Evolutionary conservation across 2,888 invertebrate species (phyloP), one percentile per base, ranked within the genome.

Genomic region (Agapostemon virescens): DNA sequence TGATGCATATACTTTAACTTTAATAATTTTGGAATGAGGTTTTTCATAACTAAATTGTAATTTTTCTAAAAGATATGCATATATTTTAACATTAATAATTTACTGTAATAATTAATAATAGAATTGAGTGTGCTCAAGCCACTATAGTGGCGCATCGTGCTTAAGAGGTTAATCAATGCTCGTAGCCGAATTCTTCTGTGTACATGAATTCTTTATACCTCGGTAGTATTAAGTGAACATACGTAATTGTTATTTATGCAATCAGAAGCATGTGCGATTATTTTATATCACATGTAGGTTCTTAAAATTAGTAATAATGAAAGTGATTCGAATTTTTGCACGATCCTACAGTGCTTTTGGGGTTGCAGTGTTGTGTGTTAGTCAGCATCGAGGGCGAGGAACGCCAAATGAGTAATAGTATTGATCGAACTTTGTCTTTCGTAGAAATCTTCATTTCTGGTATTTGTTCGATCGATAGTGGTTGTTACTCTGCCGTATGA

Each of bases 391-490:
- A 33, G 38, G 33, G 30, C 38, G 40, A 40, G 30, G n/a, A 40
- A 58, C 20, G 40, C 15, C 13, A 30, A 30, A 15, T 33, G 71
- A 71, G 67, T 55, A 55, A 55, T 40, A 52, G 40, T 74, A 74
- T 74, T 42, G 74, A 55, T 74, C 66, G 58, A 30, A 6, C 17
- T 23, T 71, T 71, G 71, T 63, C 71, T 7, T 61, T 71, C 61
- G 30, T 40, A 38, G 71, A 71, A 61, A 71, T 71, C 26, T 71
- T 45, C 71, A 42, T 36, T 63, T 71, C 42, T 6, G 15, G 17
- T 17, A 26, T 55, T 55, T 30, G 17, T 7, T 55, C 15, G 55
- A 55, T 26, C 55, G 55, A 55, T 26, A 17, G 17, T 0, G 55
- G 26, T 17, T 26, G 26, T 17, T 26, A 26, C 26, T 17, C 17